phyloP scores from a whole-genome alignment of 1,140 invertebrate genomes.

The Asobara japonica region DNA sequence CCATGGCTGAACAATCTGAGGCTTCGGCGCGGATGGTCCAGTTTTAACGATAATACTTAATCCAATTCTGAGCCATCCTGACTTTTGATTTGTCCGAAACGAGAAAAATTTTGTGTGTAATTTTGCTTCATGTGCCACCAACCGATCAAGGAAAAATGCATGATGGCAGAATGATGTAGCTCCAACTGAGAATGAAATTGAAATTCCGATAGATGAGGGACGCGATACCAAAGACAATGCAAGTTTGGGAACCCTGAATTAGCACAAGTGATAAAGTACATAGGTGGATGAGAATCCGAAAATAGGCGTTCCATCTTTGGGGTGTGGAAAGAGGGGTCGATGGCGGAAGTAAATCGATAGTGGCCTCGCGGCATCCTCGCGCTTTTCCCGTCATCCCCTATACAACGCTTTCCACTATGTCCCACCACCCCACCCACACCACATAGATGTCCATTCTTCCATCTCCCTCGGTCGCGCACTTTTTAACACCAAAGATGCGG shows the following conservation, averaged over 20 bases:
- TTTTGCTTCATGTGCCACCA: no score
- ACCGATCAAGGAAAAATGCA: no score
- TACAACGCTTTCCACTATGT: conserved; percentile 5
- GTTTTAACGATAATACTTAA: no score
- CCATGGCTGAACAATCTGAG: no score
- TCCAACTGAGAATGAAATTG: background rate
- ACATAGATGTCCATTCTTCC: background rate
- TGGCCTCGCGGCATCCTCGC: conserved; percentile 1
- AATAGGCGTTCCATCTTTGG: background rate
- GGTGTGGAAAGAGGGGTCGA: conserved; percentile 2
- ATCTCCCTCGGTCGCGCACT: background rate
- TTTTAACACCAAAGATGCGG: background rate
- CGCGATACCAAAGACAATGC: background rate
- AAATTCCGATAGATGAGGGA: background rate
- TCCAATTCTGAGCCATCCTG: no score
- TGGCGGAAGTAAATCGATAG: conserved; percentile 29
- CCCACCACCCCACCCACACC: background rate
- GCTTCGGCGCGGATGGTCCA: no score
- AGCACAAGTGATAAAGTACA: background rate
- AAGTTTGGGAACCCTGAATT: no score
- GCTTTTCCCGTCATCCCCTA: conserved; percentile 21
- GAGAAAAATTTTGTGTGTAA: no score
- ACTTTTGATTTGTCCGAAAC: no score
- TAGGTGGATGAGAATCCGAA: background rate
- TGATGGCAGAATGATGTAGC: background rate